These are phyloP conservation scores for Amblyteles armatorius DNA, from an alignment of 2,888 invertebrate genomes.

Conservation along the genomic window DNA sequence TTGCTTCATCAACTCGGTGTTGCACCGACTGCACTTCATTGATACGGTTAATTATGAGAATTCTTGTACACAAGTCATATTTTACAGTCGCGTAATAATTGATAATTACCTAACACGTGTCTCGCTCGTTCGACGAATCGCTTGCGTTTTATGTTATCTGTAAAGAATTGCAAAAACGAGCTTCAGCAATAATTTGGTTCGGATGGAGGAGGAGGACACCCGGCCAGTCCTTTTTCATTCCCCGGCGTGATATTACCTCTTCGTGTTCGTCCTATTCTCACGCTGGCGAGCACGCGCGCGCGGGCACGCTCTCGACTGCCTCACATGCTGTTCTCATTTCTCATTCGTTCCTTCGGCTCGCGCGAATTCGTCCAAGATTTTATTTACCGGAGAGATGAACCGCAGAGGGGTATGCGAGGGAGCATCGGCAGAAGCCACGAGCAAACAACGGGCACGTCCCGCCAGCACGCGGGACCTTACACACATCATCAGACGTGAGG, in stretches of 20 bases:
- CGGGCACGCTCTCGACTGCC: background rate
- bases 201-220: slow-evolving; percentile 3
- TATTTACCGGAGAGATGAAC: slow-evolving; percentile 5
- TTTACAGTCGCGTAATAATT: background rate
- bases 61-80: background rate
- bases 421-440: slow-evolving; percentile 32
- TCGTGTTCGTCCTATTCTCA: slow-evolving; percentile 44
- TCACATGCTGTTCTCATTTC: slow-evolving; percentile 18
- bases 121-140: slow-evolving; percentile 3
- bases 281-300: slow-evolving; percentile 17
- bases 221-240: slow-evolving; percentile 14
- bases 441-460: slow-evolving; percentile 23
- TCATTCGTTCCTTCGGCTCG: slow-evolving; percentile 36
- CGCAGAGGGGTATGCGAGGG: background rate
- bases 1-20: slow-evolving; percentile 20
- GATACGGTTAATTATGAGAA: slow-evolving; percentile 20
- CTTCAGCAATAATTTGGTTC: background rate
- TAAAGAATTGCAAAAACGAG: background rate
- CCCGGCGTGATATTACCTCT: background rate
- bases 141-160: background rate
- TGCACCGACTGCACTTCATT: slow-evolving; percentile 23
- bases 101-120: slow-evolving; percentile 29
- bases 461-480: slow-evolving; percentile 7
- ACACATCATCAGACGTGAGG: slow-evolving; percentile 17
- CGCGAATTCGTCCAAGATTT: slow-evolving; percentile 36